These are phyloP conservation scores for Ranitomeya variabilis DNA, from an alignment of 2,113 vertebrate genomes.

Conservation along the genomic window DNA sequence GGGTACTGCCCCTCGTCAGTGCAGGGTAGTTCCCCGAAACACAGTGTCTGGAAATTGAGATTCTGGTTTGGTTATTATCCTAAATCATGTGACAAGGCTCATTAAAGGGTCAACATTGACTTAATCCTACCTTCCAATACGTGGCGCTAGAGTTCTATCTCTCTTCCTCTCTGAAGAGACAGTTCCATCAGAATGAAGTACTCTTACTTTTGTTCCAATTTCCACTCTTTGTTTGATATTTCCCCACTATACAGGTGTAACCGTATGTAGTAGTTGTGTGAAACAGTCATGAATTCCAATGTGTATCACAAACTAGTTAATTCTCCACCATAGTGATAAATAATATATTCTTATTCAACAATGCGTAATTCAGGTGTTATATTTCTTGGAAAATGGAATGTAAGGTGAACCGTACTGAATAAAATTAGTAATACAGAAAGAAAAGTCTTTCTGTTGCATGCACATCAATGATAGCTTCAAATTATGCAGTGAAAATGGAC, in stretches of 20 bases:
- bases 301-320: not conserved
- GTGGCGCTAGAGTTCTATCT: no score
- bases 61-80: no score
- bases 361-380: conserved; percentile 18
- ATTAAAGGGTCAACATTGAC: no score
- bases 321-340: not conserved
- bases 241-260: not conserved
- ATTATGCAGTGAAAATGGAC: conserved; percentile 36
- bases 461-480: conserved; percentile 1
- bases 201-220: not conserved
- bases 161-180: no score
- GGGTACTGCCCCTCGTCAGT: no score
- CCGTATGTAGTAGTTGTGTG: not conserved
- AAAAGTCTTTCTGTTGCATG: not conserved
- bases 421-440: not conserved
- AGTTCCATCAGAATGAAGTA: not conserved
- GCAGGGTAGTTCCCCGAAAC: no score
- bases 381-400: not conserved
- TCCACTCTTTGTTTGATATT: not conserved
- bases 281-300: not conserved
- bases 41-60: no score
- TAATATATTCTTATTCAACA: not conserved
- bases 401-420: not conserved
- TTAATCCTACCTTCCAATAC: no score
- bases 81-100: no score